Evolutionary conservation across 1,140 invertebrate genomes (phyloP).

Genomic region (Akabosia matsudoensis): DNA sequence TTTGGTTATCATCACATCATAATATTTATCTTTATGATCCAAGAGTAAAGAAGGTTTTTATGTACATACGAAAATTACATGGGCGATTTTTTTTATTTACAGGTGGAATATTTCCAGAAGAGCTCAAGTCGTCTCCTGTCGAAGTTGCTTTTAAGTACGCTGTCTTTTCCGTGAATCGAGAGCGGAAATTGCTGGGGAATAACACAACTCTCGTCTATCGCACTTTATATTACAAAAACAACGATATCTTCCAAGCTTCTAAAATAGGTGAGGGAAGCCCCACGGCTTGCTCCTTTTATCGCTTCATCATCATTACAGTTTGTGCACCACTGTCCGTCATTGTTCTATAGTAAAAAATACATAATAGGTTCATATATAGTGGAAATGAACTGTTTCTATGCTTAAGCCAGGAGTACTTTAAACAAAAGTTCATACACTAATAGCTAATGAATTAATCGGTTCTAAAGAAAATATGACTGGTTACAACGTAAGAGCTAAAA

Average conservation of each 20-base stretch:
- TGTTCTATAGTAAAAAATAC: slow-evolving; percentile 1
- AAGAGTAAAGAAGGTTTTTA: background rate
- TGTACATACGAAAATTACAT: background rate
- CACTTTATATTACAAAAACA: slow-evolving; percentile 80
- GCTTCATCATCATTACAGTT: slow-evolving; percentile 18
- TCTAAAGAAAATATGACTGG: no score
- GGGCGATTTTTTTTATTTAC: slow-evolving; percentile 55
- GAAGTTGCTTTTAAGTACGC: slow-evolving; percentile 91
- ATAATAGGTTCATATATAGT: no score
- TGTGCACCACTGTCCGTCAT: no score
- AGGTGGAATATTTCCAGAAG: slow-evolving; percentile 89
- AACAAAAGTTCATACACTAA: no score
- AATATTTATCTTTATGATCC: background rate
- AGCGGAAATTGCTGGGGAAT: slow-evolving; percentile 73
- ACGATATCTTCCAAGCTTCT: slow-evolving; percentile 84
- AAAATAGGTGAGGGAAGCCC: slow-evolving; percentile 79
- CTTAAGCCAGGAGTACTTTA: background rate
- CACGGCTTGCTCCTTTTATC: background rate
- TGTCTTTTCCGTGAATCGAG: slow-evolving; percentile 85
- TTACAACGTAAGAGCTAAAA: no score
- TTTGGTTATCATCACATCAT: no score
- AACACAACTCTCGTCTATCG: slow-evolving; percentile 78
- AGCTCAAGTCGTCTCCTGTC: slow-evolving; percentile 75
- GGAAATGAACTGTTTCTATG: no score
- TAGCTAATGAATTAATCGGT: no score